Percentiles rank a stretch among this genome's conserved stretches.
These are phyloP conservation scores for Tachypleus tridentatus DNA, from an alignment of 1,140 invertebrate genomes.

Conservation along the genomic window DNA sequence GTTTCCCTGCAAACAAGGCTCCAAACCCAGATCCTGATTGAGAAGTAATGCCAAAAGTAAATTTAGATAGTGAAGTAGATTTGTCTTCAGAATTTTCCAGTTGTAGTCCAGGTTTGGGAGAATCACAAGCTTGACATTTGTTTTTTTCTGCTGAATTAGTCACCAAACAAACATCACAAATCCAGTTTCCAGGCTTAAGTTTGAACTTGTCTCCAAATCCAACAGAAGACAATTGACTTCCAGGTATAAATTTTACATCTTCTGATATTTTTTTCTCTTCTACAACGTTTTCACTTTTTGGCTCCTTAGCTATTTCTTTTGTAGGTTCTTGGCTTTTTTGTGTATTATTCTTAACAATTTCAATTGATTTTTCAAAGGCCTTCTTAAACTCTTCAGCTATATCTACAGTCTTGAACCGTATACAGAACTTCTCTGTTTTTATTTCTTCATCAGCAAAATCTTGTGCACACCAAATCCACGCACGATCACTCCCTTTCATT, in stretches of 20 bases:
- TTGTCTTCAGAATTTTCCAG: background rate
- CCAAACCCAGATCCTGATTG: no score
- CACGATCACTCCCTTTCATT: conserved; percentile 52
- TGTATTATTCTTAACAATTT: conserved; percentile 10
- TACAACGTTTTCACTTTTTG: no score
- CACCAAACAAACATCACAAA: conserved; percentile 60
- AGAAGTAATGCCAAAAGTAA: background rate
- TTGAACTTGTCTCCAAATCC: conserved; percentile 41
- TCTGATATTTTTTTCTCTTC: no score
- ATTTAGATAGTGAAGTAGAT: background rate
- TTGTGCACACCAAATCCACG: conserved; percentile 58
- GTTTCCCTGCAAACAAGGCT: background rate
- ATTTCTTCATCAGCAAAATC: conserved; percentile 58
- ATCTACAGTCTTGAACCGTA: conserved; percentile 57
- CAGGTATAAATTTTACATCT: no score
- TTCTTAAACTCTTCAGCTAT: conserved; percentile 36
- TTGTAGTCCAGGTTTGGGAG: conserved; percentile 33
- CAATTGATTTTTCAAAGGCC: conserved; percentile 30
- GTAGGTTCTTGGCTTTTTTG: conserved; percentile 2
- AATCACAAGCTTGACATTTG: conserved; percentile 54
- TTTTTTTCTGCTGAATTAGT: conserved; percentile 47
- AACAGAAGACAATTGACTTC: background rate
- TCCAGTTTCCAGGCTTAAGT: conserved; percentile 59
- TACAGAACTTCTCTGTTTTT: conserved; percentile 51
- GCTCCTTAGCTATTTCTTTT: no score